Evolutionary conservation across 92 coral and sea anemone species (phyloP).

Genomic region (Pocillopora meandrina): DNA sequence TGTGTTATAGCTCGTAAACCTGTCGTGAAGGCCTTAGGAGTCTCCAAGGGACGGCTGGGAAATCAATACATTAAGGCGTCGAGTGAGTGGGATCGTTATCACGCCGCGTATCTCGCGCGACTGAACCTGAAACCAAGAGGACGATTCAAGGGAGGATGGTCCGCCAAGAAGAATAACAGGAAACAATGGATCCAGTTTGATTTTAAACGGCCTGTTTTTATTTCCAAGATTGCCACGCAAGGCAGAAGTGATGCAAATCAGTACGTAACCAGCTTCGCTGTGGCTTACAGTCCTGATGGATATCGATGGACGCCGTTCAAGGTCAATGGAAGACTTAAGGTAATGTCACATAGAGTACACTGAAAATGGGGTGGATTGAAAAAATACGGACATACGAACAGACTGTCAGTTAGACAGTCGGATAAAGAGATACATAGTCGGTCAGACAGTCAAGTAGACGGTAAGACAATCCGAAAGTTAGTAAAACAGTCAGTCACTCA

Average conservation of each 20-base stretch:
- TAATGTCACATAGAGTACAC: background rate
- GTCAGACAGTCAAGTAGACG: too few relatives aligned
- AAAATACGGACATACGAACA: too few relatives aligned
- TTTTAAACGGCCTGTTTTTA: conserved; percentile 43
- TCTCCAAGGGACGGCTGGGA: conserved; percentile 67
- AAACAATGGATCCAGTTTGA: conserved; percentile 79
- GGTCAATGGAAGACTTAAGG: conserved; percentile 55
- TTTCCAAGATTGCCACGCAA: conserved; percentile 68
- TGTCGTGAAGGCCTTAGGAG: conserved; percentile 47
- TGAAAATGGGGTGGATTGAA: too few relatives aligned
- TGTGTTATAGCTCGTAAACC: conserved; percentile 49
- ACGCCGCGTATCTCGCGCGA: conserved; percentile 74
- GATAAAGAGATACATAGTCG: too few relatives aligned
- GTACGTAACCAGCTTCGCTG: conserved; percentile 66
- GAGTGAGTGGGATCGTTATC: conserved; percentile 64
- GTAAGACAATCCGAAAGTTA: too few relatives aligned
- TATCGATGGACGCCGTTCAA: conserved; percentile 71
- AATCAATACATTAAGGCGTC: conserved; percentile 73
- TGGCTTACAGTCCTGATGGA: conserved; percentile 72
- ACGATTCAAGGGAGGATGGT: conserved; percentile 72
- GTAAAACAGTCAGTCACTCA: too few relatives aligned
- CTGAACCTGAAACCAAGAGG: conserved; percentile 67
- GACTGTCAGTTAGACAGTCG: too few relatives aligned
- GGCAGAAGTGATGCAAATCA: conserved; percentile 76
- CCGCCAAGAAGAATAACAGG: conserved; percentile 63